These are phyloP conservation scores for Trichogramma dendrolimi DNA, from an alignment of 2,888 invertebrate genomes.

Conservation along the genomic window DNA sequence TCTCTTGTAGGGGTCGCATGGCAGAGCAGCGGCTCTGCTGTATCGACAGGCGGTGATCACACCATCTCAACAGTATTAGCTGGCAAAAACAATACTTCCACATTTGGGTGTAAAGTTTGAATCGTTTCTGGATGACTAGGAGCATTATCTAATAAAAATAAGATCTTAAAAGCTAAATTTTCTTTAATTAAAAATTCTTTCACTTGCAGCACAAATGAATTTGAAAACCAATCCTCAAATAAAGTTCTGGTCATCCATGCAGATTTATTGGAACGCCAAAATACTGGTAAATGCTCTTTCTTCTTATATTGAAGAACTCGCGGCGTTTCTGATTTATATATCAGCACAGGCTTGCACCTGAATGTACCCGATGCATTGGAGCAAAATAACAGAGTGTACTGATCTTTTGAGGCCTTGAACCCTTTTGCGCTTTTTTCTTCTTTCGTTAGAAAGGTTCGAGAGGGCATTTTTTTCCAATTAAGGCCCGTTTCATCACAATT, in stretches of 20 bases:
- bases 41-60: too few species aligned
- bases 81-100: conserved; percentile 9
- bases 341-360: too few species aligned
- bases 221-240: conserved; percentile 26
- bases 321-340: too few species aligned
- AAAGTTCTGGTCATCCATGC: conserved; percentile 24
- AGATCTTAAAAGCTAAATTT: conserved; percentile 5
- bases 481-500: conserved; percentile 31
- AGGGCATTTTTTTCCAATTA: conserved; percentile 31
- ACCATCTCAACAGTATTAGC: too few species aligned
- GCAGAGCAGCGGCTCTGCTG: too few species aligned
- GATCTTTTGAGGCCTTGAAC: too few species aligned
- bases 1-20: too few species aligned
- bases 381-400: too few species aligned
- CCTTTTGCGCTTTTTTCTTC: conserved; percentile 17
- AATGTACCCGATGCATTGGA: too few species aligned
- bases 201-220: conserved; percentile 22
- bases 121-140: not conserved
- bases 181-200: conserved; percentile 4
- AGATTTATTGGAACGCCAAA: conserved; percentile 10
- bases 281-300: too few species aligned
- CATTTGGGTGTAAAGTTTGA: not conserved
- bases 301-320: too few species aligned
- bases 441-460: not conserved
- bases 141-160: conserved; percentile 3